phyloP scores from a whole-genome alignment of 2,888 invertebrate species.

The Parasteatoda lunata region DNA sequence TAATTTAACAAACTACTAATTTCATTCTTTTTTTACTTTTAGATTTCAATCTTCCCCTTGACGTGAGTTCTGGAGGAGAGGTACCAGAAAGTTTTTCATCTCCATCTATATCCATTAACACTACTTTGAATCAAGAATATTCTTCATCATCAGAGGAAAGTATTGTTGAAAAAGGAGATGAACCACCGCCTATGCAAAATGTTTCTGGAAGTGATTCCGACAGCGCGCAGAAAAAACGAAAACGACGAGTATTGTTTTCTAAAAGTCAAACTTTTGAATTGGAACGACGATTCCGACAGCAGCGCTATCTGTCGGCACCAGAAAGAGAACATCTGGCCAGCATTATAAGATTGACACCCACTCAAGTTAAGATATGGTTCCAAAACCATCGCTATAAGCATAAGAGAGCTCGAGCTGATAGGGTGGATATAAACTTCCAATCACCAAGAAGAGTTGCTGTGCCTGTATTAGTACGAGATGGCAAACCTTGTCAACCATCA shows the following conservation, averaged over 20 bases:
- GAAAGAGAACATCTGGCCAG: slow-evolving; percentile 97
- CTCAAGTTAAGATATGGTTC: slow-evolving; percentile 98
- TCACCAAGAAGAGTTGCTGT: slow-evolving; percentile 95
- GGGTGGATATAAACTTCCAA: slow-evolving; percentile 81
- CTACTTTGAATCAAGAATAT: slow-evolving; percentile 23
- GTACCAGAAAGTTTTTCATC: slow-evolving; percentile 15
- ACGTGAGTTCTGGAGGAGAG: slow-evolving; percentile 21
- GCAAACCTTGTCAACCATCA: slow-evolving; percentile 84
- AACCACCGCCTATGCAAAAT: slow-evolving; percentile 4
- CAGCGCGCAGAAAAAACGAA: slow-evolving; percentile 83
- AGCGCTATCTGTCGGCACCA: slow-evolving; percentile 96
- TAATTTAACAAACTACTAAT: too few relatives aligned
- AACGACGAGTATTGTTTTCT: slow-evolving; percentile 96
- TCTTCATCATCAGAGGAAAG: slow-evolving; percentile 61
- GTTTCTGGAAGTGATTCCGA: slow-evolving; percentile 44
- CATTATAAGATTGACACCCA: slow-evolving; percentile 94
- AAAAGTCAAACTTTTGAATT: slow-evolving; percentile 98
- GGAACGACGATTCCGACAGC: slow-evolving; percentile 94
- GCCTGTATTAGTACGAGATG: slow-evolving; percentile 94
- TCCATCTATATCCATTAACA: neutral
- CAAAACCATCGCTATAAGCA: slow-evolving; percentile 97
- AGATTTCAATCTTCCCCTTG: slow-evolving; percentile 54
- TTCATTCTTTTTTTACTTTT: neutral
- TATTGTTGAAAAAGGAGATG: neutral
- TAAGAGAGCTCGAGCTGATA: slow-evolving; percentile 95